Conservation (phyloP, 2,113 vertebrate genomes). For the Anhinga rufa region DNA sequence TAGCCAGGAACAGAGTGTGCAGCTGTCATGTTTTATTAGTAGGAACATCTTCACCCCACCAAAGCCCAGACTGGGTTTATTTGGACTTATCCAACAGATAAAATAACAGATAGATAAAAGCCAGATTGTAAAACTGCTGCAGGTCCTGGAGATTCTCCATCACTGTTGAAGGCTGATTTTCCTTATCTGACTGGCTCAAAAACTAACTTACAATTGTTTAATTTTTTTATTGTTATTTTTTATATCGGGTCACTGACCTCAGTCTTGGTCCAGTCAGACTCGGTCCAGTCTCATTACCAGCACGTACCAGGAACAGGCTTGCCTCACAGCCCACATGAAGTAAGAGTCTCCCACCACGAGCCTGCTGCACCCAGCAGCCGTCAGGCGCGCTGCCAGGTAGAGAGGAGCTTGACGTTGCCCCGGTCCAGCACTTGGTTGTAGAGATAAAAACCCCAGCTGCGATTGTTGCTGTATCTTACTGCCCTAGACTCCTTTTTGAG, state of each 20-base stretch:
- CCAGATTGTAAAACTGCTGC: neutral
- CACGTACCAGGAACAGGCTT: neutral
- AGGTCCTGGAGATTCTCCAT: neutral
- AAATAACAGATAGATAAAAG: neutral
- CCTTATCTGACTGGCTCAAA: neutral
- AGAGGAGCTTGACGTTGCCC: neutral
- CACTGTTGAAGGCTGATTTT: neutral
- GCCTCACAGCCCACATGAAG: neutral
- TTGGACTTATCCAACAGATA: neutral
- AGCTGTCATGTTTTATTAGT: neutral
- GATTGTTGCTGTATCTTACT: neutral
- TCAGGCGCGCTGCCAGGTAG: neutral
- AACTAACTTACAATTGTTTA: neutral
- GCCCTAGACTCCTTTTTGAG: neutral
- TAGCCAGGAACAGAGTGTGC: neutral
- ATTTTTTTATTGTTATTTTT: neutral
- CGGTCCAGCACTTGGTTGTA: neutral
- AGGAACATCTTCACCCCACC: neutral
- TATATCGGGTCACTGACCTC: neutral
- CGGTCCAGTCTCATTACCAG: neutral
- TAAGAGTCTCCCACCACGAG: neutral
- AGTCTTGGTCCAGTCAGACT: neutral
- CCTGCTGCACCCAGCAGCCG: neutral
- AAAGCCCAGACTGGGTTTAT: neutral
- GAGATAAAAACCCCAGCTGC: neutral